These are phyloP conservation scores for Eidolon helvum DNA, from an alignment of 2,113 vertebrate genomes.

Conservation along the genomic window DNA sequence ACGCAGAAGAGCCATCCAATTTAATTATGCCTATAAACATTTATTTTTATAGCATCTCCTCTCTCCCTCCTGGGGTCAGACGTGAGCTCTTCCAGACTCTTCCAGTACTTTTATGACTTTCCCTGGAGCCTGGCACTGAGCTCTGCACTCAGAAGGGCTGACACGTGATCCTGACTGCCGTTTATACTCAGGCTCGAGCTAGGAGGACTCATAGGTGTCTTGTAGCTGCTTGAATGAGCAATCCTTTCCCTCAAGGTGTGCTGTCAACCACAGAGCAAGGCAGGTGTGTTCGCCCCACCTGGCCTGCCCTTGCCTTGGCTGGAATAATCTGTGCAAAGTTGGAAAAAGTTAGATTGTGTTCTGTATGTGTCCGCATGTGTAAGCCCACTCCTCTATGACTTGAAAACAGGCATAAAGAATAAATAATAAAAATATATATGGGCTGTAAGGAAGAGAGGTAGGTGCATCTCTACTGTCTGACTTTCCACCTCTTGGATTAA, in stretches of 20 bases:
- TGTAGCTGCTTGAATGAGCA: not conserved
- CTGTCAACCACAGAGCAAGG: not conserved
- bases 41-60: conserved; percentile 45
- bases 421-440: not conserved
- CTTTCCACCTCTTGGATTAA: not conserved
- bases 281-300: not conserved
- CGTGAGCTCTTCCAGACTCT: not conserved
- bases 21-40: not conserved
- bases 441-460: not conserved
- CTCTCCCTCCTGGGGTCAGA: not conserved
- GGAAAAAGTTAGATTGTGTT: not conserved
- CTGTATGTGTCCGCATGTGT: fast-evolving
- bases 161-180: not conserved
- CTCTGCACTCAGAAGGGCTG: not conserved
- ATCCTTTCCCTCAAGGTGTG: not conserved
- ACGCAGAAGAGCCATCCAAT: conserved; percentile 1
- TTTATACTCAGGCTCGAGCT: not conserved
- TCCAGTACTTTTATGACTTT: not conserved
- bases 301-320: not conserved
- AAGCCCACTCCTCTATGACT: not conserved
- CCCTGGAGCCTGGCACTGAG: not conserved
- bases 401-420: not conserved
- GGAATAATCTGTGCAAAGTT: not conserved
- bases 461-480: not conserved
- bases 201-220: not conserved